These are phyloP conservation scores for Pogoniulus pusillus DNA, from an alignment of 2,797 vertebrate genomes.

Conservation along the genomic window DNA sequence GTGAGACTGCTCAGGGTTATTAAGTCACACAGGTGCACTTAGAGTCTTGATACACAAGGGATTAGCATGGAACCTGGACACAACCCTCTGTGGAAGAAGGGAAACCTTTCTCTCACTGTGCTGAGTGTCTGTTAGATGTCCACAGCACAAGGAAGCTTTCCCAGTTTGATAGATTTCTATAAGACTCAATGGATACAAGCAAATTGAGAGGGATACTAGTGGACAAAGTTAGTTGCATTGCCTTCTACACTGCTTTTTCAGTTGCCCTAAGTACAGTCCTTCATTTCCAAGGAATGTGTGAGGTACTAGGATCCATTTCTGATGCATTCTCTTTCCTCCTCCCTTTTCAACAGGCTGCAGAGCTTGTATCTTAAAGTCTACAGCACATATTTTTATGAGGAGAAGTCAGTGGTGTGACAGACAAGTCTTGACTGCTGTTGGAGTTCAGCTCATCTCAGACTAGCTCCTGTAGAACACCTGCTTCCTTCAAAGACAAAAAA, in stretches of 20 bases:
- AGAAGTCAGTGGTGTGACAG: not conserved
- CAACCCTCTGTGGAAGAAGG: not conserved
- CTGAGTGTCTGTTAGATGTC: not conserved
- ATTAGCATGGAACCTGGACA: not conserved
- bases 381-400: not conserved
- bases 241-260: not conserved
- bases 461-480: not conserved
- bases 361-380: not conserved
- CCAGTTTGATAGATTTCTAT: not conserved
- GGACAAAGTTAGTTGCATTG: not conserved
- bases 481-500: not conserved
- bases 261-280: not conserved
- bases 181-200: not conserved
- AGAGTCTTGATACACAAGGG: not conserved
- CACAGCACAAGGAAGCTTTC: not conserved
- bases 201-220: not conserved
- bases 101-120: not conserved
- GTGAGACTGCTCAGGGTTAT: not conserved
- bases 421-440: not conserved
- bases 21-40: not conserved
- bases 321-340: not conserved
- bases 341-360: not conserved
- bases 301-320: not conserved
- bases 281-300: not conserved
- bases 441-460: not conserved